Evolutionary conservation across 92 coral and sea anemone species (phyloP), one percentile per base, ranked within the genome.

Genomic region (Epizoanthus scotinus): DNA sequence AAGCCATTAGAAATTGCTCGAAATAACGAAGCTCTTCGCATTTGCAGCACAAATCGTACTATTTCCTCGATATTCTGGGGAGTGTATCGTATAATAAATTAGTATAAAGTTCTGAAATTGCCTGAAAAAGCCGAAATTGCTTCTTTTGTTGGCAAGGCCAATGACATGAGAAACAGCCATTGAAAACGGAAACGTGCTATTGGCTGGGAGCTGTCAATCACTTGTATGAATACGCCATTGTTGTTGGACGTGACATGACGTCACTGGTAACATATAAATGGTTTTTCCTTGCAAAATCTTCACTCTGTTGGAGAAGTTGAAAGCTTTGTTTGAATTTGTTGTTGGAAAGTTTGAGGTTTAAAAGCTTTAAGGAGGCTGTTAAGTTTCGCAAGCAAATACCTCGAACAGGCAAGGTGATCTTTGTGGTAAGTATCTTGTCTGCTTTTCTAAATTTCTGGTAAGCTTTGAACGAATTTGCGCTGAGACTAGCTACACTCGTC

Each of bases 201-300:
- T 64, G 19, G 14, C 17, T 15, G 34, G 14, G 8, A 22, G 14
- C 66, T 75, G 81, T 59, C 81, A 75, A 75, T 75, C 81, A 75
- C 67, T 21, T 14, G 36, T 44, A 42, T 44, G 61, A 58, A 57
- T 20, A 54, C 73, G 38, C 81, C 81, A 75, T 75, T 75, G 81
- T 75, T 75, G 42, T 67, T 31, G 40, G 53, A 59, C 81, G 81
- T 75, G 81, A 74, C 81, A 75, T 75, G 81, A 75, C 81, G 81
- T 75, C 81, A 75, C 36, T 59, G 49, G 67, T 6, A 67, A 75
- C 81, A 75, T 75, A 75, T 75, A 75, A 75, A 75, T 75, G 81
- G 81, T 75, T 75, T 75, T 75, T 75, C 81, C 81, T 75, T 75
- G 81, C 17, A 31, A 52, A 71, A 3, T 75, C 56, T 75, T 75